phyloP scores from a whole-genome alignment of 2,888 invertebrate genomes.

The Zygothrica quintamaculata region DNA sequence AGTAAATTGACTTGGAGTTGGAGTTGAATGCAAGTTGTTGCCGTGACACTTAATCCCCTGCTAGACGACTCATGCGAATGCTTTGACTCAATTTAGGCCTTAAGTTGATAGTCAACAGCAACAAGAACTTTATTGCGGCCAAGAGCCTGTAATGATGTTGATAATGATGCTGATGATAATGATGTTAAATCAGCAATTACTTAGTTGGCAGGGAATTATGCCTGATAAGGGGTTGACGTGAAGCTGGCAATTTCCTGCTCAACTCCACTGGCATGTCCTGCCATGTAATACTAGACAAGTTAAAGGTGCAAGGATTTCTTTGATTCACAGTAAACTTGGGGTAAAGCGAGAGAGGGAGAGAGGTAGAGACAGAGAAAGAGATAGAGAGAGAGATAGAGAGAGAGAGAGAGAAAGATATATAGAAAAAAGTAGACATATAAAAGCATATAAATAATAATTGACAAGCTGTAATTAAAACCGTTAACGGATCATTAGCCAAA shows the following conservation, averaged over 20 bases:
- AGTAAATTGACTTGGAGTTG: not conserved
- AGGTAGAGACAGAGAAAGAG: not conserved
- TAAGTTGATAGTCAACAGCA: constrained; percentile 7
- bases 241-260: constrained; percentile 41
- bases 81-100: constrained; percentile 34
- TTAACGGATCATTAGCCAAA: not conserved
- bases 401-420: not conserved
- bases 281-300: constrained; percentile 36
- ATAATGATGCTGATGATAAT: constrained; percentile 7
- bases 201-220: constrained; percentile 44
- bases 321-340: not conserved
- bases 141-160: constrained; percentile 1
- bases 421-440: not conserved
- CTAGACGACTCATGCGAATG: constrained; percentile 22
- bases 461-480: not conserved
- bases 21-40: constrained; percentile 29
- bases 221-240: constrained; percentile 36
- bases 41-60: constrained; percentile 59
- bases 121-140: constrained; percentile 24
- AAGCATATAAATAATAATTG: constrained; percentile 4
- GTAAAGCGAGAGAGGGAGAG: not conserved
- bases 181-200: constrained; percentile 47
- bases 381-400: not conserved
- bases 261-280: constrained; percentile 8
- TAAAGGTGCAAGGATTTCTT: constrained; percentile 29